Conservation (phyloP, 2,797 vertebrate species). For the Simalia tracyae region DNA sequence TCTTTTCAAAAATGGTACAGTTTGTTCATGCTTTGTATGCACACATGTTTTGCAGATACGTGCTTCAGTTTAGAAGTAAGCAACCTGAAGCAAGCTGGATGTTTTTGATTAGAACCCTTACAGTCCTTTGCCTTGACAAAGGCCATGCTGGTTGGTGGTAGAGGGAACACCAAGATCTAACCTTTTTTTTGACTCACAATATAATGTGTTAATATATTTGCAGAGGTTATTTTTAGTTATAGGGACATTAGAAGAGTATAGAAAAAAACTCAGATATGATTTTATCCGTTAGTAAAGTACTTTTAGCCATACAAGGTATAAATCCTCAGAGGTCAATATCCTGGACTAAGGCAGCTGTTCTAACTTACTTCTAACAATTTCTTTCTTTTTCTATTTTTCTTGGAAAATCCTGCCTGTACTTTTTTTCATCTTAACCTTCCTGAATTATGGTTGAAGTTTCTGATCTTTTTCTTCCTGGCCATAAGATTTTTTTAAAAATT, state of each 20-base stretch:
- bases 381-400: not conserved
- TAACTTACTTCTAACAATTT: not conserved
- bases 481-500: not conserved
- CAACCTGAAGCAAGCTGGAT: not conserved
- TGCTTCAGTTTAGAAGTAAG: constrained; percentile 22
- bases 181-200: not conserved
- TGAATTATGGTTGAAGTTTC: not conserved
- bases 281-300: not conserved
- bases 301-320: not conserved
- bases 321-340: not conserved
- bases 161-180: not conserved
- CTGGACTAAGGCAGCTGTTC: not conserved
- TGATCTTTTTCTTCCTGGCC: not conserved
- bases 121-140: not conserved
- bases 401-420: not conserved
- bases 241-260: not conserved
- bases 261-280: not conserved
- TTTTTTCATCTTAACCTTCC: not conserved
- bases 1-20: not conserved
- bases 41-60: not conserved
- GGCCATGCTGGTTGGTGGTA: not conserved
- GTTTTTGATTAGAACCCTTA: no score
- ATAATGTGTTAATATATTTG: not conserved
- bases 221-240: not conserved
- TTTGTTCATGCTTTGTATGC: not conserved